These are phyloP conservation scores for Sebastolobus altivelis DNA, from an alignment of 2,797 vertebrate species.

Conservation along the genomic window DNA sequence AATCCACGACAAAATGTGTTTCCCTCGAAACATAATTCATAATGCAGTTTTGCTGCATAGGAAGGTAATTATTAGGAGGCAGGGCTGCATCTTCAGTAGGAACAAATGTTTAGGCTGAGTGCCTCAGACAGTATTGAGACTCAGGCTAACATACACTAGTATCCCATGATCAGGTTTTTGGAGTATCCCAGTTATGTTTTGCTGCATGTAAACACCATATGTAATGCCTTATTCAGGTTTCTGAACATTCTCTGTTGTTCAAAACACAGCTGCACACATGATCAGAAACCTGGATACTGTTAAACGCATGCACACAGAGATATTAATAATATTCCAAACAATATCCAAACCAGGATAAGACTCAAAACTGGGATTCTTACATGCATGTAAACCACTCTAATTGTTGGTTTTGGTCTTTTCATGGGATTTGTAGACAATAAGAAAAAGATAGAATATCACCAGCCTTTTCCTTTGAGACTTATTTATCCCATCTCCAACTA, in stretches of 20 bases:
- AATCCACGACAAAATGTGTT: too few species aligned
- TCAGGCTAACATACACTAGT: neutral
- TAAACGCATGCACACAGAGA: neutral
- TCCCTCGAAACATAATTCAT: too few species aligned
- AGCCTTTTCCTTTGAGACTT: neutral
- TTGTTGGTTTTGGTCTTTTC: neutral
- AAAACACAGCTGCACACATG: neutral
- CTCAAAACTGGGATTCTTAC: too few species aligned
- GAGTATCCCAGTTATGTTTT: neutral
- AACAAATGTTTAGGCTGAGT: too few species aligned
- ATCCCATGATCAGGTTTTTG: neutral
- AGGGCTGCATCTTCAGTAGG: too few species aligned
- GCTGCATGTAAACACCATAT: neutral
- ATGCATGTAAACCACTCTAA: neutral
- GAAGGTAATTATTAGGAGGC: too few species aligned
- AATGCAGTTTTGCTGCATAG: too few species aligned
- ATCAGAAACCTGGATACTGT: neutral
- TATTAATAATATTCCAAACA: too few species aligned
- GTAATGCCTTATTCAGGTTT: neutral
- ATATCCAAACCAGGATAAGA: too few species aligned
- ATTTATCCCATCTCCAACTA: neutral
- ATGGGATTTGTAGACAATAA: neutral
- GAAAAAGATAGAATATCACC: neutral
- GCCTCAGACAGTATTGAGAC: too few species aligned
- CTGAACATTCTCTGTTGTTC: neutral